These are phyloP conservation scores for Mamestra configurata DNA, from an alignment of 1,140 invertebrate species.

Conservation along the genomic window DNA sequence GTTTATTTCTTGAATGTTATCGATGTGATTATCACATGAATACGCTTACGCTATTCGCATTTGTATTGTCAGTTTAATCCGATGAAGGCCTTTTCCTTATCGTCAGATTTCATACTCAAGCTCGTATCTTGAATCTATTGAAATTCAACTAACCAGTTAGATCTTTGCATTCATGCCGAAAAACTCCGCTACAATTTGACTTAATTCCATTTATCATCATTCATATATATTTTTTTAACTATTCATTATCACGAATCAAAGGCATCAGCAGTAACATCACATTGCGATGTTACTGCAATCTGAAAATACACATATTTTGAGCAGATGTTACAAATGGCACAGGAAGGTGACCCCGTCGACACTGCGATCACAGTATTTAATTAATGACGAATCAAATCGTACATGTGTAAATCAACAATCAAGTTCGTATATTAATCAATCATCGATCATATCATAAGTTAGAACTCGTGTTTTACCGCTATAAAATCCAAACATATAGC, in stretches of 20 bases:
- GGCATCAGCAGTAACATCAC: background rate
- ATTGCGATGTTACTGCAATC: no score
- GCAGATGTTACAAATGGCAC: conserved; percentile 40
- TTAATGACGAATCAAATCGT: conserved; percentile 51
- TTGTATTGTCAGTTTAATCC: conserved; percentile 10
- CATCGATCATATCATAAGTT: conserved; percentile 25
- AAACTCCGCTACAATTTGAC: background rate
- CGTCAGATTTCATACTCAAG: background rate
- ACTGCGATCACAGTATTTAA: conserved; percentile 43
- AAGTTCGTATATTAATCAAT: conserved; percentile 44
- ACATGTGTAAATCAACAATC: conserved; percentile 47
- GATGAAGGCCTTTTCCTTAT: conserved; percentile 16
- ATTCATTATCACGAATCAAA: background rate
- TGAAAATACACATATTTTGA: no score
- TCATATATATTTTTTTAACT: background rate
- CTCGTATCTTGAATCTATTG: background rate
- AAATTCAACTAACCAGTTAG: background rate
- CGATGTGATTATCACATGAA: conserved; percentile 37
- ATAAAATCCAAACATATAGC: conserved; percentile 40
- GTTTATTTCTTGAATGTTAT: conserved; percentile 46
- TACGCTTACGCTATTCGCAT: conserved; percentile 15
- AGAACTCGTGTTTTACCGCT: conserved; percentile 41
- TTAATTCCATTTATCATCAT: background rate
- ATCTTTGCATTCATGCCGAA: background rate
- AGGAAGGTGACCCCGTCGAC: conserved; percentile 56